Conservation (phyloP, 2,888 invertebrate genomes). For the Drosophila acutilabella region DNA sequence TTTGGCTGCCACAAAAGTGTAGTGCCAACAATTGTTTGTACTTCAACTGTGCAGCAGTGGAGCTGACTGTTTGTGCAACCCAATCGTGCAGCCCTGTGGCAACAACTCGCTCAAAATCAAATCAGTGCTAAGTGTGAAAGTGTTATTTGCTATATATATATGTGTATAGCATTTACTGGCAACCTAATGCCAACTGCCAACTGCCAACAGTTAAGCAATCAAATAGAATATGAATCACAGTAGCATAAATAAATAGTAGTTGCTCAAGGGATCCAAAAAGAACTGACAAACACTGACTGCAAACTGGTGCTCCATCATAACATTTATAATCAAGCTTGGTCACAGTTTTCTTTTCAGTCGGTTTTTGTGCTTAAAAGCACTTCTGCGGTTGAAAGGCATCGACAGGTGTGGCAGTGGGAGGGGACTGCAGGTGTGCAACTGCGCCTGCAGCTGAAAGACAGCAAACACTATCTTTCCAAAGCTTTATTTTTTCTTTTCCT, state of each 20-base stretch:
- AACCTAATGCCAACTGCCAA: conserved; percentile 47
- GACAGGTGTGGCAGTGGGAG: too few species aligned
- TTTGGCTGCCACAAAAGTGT: conserved; percentile 29
- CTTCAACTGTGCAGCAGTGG: conserved; percentile 10
- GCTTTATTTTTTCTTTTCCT: conserved; percentile 14
- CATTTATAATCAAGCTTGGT: conserved; percentile 46
- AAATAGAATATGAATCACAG: conserved; percentile 59
- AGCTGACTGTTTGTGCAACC: conserved; percentile 2
- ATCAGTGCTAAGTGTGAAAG: conserved; percentile 61
- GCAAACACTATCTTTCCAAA: conserved; percentile 42
- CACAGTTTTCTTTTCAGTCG: conserved; percentile 1
- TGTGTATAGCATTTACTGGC: not conserved
- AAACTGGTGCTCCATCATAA: conserved; percentile 41
- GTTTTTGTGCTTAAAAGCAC: conserved; percentile 1
- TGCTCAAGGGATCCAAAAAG: not conserved
- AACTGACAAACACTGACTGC: not conserved
- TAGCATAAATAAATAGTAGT: conserved; percentile 26
- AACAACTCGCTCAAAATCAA: conserved; percentile 55
- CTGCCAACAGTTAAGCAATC: conserved; percentile 40
- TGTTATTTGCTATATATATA: conserved; percentile 58
- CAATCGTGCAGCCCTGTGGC: conserved; percentile 20
- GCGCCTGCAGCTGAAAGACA: conserved; percentile 30
- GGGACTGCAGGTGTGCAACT: conserved; percentile 27
- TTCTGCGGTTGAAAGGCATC: too few species aligned
- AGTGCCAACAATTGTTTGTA: conserved; percentile 32